Evolutionary conservation across 2,797 vertebrate genomes (phyloP), one percentile per base, ranked within the genome.

Genomic region (Schizopygopsis pylzovi): DNA sequence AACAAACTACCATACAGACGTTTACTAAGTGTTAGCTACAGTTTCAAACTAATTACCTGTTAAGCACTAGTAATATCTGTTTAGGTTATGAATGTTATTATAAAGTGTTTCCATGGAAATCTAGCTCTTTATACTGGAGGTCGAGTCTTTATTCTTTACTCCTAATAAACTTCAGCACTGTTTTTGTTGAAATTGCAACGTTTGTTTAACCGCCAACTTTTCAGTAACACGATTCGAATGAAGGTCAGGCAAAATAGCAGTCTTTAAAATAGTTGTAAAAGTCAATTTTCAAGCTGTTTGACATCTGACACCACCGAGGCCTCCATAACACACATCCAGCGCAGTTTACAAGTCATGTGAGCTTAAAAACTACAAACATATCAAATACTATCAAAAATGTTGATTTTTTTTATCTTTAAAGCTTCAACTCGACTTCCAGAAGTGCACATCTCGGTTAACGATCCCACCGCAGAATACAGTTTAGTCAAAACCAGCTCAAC

Each of bases 271-370:
- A 18, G 13, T 41, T 37, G n/a, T n/a, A 52, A 25, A 52, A 67
- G 1, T 18, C 1, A 0, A 12, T n/a, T 41, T 76, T 65, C 59
- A 70, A n/a, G 39, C 47, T 33, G 70, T 82, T 91, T 86, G 93
- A 94, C 94, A 95, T 92, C 93, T 93, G 94, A 95, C 94, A 95
- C 94, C 93, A 91, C 85, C 63, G 91, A 94, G 95, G 94, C 94
- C 94, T 92, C 81, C 86, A 68, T 85, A 89, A 89, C 91, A 89
- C 81, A 85, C 79, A 84, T 84, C 68, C 80, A 52, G 47, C 61
- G 78, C 37, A 41, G 70, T 90, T 49, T 43, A 65, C 37, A 72
- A 52, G 68, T 56, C 54, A 20, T 59, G n/a, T 25, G 13, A 85
- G 4, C 49, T 37, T 1, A 59, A 13, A 76, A 83, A 70, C 56